Base-by-base conservation (phyloP, 2,888 invertebrate species). In the Microchrysa polita region DNA sequence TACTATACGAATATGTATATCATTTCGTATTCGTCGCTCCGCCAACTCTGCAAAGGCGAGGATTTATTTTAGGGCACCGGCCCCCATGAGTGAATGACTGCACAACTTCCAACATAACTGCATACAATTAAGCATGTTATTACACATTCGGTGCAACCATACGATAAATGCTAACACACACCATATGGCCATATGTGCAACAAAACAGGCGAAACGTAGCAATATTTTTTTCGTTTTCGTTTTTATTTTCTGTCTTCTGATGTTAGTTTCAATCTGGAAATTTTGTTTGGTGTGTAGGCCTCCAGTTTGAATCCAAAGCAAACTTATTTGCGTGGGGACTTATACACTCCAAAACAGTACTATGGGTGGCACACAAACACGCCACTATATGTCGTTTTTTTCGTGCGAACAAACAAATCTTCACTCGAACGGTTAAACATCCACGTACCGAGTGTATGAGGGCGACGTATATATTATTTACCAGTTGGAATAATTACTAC, bases 301-400 rank as follows among this genome's bases (percentile, higher is more conserved):
- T 69, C 57, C 69, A 57, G 57, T 42, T 23, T 23, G 18, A 69
- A 69, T 67, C 67, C 55, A 69, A 40, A 55, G 57, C 40, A 20
- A 57, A 57, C 40, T 57, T 34, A 55, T 69, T 69, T 69, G 69
- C 69, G 69, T 69, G 69, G 69, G 69, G 69, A 69, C 9, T 27
- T 40, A n/a, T n/a, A n/a, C n/a, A 22, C 40, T 55, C 69, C 55
- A 40, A 2, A 34, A 34, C 55, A 69, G 69, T 55, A 55, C 69
- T 69, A n/a, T n/a, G 69, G 69, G 69, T 69, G 69, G 69, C 69
- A 69, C 55, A 69, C n/a, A n/a, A n/a, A 69, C 67, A 52, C 22
- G 53, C 55, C 22, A 69, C 48, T 55, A 57, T 67, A 22, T 57
- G n/a, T 10, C 23, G n/a, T 67, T 65, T 65, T 67, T 67, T 34